phyloP scores from a whole-genome alignment of 2,797 vertebrate species.

The Limosa lapponica region DNA sequence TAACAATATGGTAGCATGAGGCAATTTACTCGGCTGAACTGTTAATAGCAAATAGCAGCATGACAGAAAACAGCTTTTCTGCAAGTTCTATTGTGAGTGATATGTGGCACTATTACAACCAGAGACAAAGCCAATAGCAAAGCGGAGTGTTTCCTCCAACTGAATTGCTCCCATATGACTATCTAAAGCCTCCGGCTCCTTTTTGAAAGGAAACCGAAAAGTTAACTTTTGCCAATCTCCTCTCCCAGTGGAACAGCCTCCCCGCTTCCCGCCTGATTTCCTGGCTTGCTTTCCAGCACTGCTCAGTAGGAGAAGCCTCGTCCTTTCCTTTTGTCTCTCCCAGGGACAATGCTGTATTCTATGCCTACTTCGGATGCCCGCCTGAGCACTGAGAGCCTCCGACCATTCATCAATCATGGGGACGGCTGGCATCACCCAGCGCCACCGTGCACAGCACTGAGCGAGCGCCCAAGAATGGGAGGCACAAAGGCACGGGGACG shows the following conservation, averaged over 20 bases:
- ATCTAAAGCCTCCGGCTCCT: background rate
- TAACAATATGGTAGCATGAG: slow-evolving; percentile 11
- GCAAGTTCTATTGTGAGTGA: background rate
- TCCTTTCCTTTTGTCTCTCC: background rate
- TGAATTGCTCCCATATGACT: background rate
- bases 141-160: background rate
- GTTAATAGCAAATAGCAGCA: background rate
- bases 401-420: background rate
- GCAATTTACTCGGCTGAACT: background rate
- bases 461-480: accelerated
- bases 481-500: background rate
- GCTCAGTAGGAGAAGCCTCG: background rate
- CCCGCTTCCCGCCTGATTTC: background rate
- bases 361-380: background rate
- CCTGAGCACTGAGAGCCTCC: background rate
- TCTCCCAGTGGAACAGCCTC: background rate
- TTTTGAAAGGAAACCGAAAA: background rate
- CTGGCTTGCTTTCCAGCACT: background rate
- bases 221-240: background rate
- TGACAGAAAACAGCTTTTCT: slow-evolving; percentile 12
- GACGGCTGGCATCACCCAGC: background rate
- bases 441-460: background rate
- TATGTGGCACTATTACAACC: background rate
- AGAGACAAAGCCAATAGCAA: background rate
- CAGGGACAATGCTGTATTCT: background rate